Base-by-base conservation (phyloP, 2,797 vertebrate species). In the Centroberyx gerrardi region DNA sequence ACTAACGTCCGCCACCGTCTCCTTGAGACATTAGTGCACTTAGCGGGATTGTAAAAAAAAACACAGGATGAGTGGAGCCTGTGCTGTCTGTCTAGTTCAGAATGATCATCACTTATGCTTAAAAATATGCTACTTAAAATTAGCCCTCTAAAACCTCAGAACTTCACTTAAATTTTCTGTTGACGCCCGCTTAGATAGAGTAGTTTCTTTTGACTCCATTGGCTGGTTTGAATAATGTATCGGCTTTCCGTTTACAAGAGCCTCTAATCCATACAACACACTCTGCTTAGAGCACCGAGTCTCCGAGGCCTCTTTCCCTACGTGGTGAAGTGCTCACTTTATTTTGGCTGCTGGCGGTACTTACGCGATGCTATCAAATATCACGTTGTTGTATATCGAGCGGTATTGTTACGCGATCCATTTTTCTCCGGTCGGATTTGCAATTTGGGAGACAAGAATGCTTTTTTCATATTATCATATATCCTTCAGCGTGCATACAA, bases 1-100 rank as follows among this genome's bases (percentile, higher is more conserved):
- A 52, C 61, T n/a, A 74, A 58, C 48, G 58, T 38, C 53, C 17
- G 53, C 62, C 38, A 9, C 70, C 59, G 84, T 51, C 74, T 84
- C 60, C 54, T 33, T 71, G 72, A 77, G 63, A 83, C 75, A 70
- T 86, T 52, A 80, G 71, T 81, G 84, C 86, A 87, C 82, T 91
- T 83, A 83, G 59, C 56, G 73, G 62, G 70, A 86, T 88, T 89
- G 80, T 59, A 58, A 74, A 66, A 69, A 51, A 71, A 52, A 27
- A 66, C 5, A 38, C n/a, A 31, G 53, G 31, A 22, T 17, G 53
- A 78, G 61, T 61, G 70, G 69, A 72, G 53, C 82, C 60, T 60
- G 61, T 53, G 53, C 46, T 62, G 40, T 62, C 74, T 54, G 60
- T 73, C 56, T 22, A 3, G 51, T 63, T 81, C 48, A 72, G 63